Percentiles rank a stretch among this genome's conserved stretches.
phyloP scores from a whole-genome alignment of 2,797 vertebrate genomes.

The Antennarius maculatus region DNA sequence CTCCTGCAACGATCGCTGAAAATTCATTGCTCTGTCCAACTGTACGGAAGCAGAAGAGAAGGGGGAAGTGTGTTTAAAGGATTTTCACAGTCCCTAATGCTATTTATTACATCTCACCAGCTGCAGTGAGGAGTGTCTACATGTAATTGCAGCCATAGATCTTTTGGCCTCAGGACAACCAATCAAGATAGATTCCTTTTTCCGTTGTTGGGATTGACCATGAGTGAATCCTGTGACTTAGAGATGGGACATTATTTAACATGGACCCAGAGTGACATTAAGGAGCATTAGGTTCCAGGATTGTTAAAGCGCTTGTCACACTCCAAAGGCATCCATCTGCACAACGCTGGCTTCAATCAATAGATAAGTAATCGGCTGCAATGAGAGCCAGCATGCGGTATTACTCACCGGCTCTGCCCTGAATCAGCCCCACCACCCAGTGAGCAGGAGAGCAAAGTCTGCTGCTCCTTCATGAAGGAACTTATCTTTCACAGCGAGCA shows the following conservation, averaged over 20 bases:
- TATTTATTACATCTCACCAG: constrained; percentile 80
- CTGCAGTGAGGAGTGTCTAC: constrained; percentile 71
- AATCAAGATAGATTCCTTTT: constrained; percentile 79
- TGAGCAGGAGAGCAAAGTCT: constrained; percentile 44
- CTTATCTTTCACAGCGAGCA: constrained; percentile 70
- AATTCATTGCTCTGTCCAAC: constrained; percentile 73
- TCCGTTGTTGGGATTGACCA: constrained; percentile 61
- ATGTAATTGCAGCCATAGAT: constrained; percentile 82
- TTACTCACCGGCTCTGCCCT: constrained; percentile 73
- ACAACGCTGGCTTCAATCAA: constrained; percentile 80
- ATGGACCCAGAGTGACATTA: constrained; percentile 77
- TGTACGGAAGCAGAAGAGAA: constrained; percentile 68
- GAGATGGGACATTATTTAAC: constrained; percentile 82
- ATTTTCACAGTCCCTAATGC: constrained; percentile 75
- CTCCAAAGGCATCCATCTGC: constrained; percentile 81
- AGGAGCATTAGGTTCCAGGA: constrained; percentile 78
- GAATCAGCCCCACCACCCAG: constrained; percentile 63
- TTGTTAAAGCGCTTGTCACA: constrained; percentile 82
- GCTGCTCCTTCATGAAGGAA: constrained; percentile 61
- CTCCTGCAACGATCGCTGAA: constrained; percentile 58
- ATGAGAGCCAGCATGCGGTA: constrained; percentile 75
- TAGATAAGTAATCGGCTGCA: constrained; percentile 85
- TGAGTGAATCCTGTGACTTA: constrained; percentile 73
- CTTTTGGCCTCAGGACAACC: constrained; percentile 76
- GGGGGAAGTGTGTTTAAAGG: constrained; percentile 79